phyloP scores from a whole-genome alignment of 2,113 vertebrate species.

The Nerophis lumbriciformis region DNA sequence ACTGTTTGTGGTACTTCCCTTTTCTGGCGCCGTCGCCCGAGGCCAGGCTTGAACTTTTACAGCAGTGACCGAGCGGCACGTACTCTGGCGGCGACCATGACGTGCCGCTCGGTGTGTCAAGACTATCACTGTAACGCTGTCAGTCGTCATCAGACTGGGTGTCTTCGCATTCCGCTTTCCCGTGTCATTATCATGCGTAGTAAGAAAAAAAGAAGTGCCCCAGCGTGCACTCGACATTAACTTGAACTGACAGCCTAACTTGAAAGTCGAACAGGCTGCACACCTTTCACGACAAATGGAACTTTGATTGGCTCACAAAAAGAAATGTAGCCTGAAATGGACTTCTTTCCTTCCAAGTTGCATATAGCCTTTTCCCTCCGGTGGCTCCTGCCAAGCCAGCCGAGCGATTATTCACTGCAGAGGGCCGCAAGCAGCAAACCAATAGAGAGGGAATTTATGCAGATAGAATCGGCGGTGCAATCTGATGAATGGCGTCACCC shows the following conservation, averaged over 20 bases:
- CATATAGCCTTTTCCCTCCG: conserved; percentile 29
- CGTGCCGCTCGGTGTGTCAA: conserved; percentile 22
- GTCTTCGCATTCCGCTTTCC: conserved; percentile 22
- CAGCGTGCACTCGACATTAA: conserved; percentile 12
- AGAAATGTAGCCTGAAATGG: conserved; percentile 24
- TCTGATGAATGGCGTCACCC: conserved; percentile 49
- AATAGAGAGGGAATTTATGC: conserved; percentile 59
- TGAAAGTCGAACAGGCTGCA: conserved; percentile 16
- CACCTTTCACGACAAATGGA: conserved; percentile 10
- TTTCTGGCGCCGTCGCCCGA: conserved; percentile 19
- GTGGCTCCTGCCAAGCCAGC: conserved; percentile 28
- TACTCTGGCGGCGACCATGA: too few species aligned
- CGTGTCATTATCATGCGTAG: conserved; percentile 26
- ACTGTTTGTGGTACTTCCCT: conserved; percentile 1
- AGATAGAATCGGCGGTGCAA: conserved; percentile 42
- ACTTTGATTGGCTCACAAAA: conserved; percentile 31
- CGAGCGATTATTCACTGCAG: conserved; percentile 52
- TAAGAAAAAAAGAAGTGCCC: conserved; percentile 24
- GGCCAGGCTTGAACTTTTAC: conserved; percentile 35
- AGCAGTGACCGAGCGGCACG: conserved; percentile 44
- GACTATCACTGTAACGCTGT: conserved; percentile 25
- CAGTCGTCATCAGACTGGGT: conserved; percentile 43
- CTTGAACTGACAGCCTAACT: conserved; percentile 31
- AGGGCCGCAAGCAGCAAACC: conserved; percentile 45
- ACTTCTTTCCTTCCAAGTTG: conserved; percentile 10